These are phyloP conservation scores for Conops quadrifasciatus DNA, from an alignment of 2,888 invertebrate genomes.

Conservation along the genomic window DNA sequence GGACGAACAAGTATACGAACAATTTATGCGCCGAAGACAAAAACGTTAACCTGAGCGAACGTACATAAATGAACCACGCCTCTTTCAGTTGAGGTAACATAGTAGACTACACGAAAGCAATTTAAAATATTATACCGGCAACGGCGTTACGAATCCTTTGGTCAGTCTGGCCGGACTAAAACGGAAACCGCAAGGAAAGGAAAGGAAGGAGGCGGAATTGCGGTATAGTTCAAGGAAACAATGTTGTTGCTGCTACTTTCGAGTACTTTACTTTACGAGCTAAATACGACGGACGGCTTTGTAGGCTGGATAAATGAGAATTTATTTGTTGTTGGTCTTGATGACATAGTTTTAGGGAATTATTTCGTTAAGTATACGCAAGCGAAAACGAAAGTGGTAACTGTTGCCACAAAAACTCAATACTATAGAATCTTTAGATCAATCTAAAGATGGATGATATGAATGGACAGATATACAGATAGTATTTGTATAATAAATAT, in stretches of 20 bases:
- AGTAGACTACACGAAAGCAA: not conserved
- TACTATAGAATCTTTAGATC: too few relatives aligned
- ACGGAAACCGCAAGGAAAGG: too few relatives aligned
- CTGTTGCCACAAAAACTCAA: too few relatives aligned
- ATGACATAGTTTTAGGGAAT: not conserved
- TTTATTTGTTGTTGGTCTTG: not conserved
- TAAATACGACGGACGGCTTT: too few relatives aligned
- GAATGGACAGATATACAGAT: too few relatives aligned
- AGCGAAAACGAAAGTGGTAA: not conserved
- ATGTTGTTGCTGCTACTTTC: constrained; percentile 15
- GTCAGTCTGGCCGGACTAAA: too few relatives aligned
- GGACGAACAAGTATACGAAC: not conserved
- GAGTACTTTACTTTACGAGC: not conserved
- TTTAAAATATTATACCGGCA: constrained; percentile 2
- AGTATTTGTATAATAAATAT: too few relatives aligned
- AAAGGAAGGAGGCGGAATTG: constrained; percentile 3
- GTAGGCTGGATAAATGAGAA: not conserved
- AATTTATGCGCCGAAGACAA: too few relatives aligned
- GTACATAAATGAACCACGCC: not conserved
- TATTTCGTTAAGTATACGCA: not conserved
- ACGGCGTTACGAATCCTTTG: too few relatives aligned
- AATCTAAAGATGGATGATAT: too few relatives aligned
- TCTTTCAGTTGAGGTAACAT: not conserved
- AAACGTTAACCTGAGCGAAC: not conserved
- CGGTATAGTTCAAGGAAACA: constrained; percentile 2